Conservation (phyloP, 2,113 vertebrate species). For the Gallinago undulata region DNA sequence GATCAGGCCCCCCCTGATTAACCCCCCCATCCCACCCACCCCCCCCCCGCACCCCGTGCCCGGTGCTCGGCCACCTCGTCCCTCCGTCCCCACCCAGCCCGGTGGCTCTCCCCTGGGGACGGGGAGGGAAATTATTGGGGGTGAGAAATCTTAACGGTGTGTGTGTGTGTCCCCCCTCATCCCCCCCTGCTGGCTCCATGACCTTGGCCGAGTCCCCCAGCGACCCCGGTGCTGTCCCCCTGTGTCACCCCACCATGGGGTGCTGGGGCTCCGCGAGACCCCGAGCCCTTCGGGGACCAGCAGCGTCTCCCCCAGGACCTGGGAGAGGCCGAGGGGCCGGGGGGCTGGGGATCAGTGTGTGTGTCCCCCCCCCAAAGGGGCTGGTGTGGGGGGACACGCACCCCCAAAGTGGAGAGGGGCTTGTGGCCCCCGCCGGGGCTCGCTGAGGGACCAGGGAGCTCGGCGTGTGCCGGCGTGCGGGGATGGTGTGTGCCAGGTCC, state of each 20-base stretch:
- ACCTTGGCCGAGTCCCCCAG: background rate
- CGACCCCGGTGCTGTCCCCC: background rate
- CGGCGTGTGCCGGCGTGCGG: rapidly evolving
- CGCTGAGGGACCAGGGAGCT: background rate
- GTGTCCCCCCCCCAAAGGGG: background rate
- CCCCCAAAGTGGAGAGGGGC: background rate
- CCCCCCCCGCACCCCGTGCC: background rate
- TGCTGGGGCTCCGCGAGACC: background rate
- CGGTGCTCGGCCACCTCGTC: too few species aligned
- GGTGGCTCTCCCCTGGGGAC: rapidly evolving
- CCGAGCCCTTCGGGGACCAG: background rate
- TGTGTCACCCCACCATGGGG: background rate
- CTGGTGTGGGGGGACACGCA: background rate
- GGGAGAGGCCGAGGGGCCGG: background rate
- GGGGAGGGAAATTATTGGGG: background rate
- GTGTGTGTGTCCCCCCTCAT: too few species aligned
- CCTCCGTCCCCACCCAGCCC: background rate
- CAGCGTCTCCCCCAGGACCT: background rate
- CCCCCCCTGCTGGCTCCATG: background rate
- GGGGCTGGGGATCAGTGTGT: too few species aligned
- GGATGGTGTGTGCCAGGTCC: background rate
- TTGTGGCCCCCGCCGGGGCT: background rate
- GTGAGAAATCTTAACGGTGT: background rate
- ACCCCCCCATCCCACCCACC: background rate
- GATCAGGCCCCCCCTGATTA: background rate